These are phyloP conservation scores for Bombus breviceps DNA, from an alignment of 1,140 invertebrate genomes.

Conservation along the genomic window DNA sequence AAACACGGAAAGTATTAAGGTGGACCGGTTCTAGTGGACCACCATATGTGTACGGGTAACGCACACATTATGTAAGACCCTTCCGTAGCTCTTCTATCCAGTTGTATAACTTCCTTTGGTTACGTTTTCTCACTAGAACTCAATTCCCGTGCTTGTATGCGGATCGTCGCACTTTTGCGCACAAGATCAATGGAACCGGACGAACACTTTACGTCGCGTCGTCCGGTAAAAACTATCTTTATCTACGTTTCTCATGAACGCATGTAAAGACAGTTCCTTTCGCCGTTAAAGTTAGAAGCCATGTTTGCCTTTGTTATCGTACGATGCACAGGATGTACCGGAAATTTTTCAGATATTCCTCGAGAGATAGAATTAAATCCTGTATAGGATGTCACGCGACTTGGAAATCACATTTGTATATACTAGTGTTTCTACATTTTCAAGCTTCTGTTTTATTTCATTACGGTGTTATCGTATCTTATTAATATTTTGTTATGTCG, in stretches of 20 bases:
- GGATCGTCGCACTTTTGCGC: not conserved
- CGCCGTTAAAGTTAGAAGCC: not conserved
- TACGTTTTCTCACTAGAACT: slow-evolving; percentile 14
- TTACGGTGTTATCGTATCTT: not conserved
- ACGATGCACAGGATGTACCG: no score
- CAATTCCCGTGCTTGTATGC: not conserved
- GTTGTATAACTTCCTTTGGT: slow-evolving; percentile 30
- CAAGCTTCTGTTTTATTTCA: not conserved
- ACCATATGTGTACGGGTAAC: not conserved
- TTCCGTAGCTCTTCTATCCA: not conserved
- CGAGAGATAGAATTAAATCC: not conserved
- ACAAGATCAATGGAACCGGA: not conserved
- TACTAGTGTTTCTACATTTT: not conserved
- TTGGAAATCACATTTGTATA: not conserved
- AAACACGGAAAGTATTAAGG: not conserved
- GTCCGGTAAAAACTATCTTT: not conserved
- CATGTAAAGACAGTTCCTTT: not conserved
- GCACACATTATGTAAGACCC: slow-evolving; percentile 12
- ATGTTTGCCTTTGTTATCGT: not conserved
- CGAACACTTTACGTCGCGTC: no score
- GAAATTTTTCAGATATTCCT: not conserved
- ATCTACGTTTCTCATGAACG: no score
- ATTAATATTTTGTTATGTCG: not conserved
- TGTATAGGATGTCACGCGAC: not conserved
- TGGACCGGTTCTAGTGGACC: not conserved